A percentile compares a stretch with the other conserved stretches of the same genome.
Conservation (phyloP, 2,113 vertebrate species). For the Circaetus gallicus region DNA sequence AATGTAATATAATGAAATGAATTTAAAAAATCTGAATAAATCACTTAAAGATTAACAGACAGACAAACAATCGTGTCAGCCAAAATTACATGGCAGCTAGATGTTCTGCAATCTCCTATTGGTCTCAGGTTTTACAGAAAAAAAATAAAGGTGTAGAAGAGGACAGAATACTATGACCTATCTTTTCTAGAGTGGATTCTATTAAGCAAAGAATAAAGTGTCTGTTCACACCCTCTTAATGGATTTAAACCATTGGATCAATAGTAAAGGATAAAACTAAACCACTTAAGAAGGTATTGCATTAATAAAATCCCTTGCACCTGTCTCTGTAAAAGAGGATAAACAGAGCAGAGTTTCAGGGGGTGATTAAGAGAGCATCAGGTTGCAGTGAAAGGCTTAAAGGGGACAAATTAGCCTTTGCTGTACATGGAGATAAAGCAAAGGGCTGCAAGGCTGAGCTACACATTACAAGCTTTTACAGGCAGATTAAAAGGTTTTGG, state of each 20-base stretch:
- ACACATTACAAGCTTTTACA: conserved; percentile 30
- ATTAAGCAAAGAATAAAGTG: conserved; percentile 16
- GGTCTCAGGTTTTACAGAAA: background rate
- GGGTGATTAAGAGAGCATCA: conserved; percentile 55
- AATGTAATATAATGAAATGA: background rate
- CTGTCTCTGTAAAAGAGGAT: conserved; percentile 45
- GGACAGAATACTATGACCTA: background rate
- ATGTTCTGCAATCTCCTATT: background rate
- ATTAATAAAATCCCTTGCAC: conserved; percentile 48
- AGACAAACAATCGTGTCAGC: background rate
- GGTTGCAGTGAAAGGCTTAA: conserved; percentile 43
- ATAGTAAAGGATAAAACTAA: conserved; percentile 58
- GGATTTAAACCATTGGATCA: conserved; percentile 54
- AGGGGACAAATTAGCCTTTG: conserved; percentile 46
- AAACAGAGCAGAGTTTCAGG: conserved; percentile 47
- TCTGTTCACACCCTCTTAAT: background rate
- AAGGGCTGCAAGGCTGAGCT: background rate
- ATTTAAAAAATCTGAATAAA: background rate
- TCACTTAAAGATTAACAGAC: background rate
- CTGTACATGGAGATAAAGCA: conserved; percentile 46
- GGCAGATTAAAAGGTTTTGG: conserved; percentile 39
- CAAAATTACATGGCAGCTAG: background rate
- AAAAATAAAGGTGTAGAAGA: background rate
- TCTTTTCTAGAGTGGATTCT: background rate
- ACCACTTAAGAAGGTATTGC: conserved; percentile 49